Conservation (phyloP, 2,113 vertebrate species). For the Desmodus rotundus region DNA sequence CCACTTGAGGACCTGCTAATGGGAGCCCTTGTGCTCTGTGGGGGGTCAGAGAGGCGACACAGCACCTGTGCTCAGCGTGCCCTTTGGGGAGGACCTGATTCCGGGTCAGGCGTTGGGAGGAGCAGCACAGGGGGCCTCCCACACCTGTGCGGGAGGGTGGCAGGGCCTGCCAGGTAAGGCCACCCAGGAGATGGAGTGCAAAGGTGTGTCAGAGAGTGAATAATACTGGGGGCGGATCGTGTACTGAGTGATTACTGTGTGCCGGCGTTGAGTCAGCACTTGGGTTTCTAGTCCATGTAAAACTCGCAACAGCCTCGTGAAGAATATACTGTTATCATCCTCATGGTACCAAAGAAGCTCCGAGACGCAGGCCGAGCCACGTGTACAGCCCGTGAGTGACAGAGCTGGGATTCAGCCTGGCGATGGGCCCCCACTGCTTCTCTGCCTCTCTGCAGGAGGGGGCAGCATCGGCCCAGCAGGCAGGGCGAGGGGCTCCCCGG, state of each 20-base stretch:
- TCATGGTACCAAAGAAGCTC: not conserved
- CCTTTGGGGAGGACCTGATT: not conserved
- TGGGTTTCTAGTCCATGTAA: not conserved
- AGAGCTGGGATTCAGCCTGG: no score
- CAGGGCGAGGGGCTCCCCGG: not conserved
- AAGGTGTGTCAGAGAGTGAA: no score
- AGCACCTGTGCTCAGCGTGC: not conserved
- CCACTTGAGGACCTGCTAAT: not conserved
- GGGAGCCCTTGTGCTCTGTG: not conserved
- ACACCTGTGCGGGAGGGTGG: not conserved
- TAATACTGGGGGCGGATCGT: not conserved
- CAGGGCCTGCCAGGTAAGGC: not conserved
- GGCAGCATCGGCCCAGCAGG: fast-evolving
- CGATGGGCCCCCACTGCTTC: fast-evolving
- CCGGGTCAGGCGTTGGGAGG: fast-evolving
- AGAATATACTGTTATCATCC: not conserved
- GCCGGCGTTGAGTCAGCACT: not conserved
- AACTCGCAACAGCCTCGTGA: not conserved
- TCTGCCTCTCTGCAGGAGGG: not conserved
- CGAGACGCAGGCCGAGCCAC: not conserved
- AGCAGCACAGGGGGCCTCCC: no score
- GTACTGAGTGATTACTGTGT: not conserved
- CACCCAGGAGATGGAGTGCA: not conserved
- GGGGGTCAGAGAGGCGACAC: not conserved
- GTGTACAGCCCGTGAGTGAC: not conserved